phyloP scores from a whole-genome alignment of 2,888 invertebrate species.

The Xylota sylvarum region DNA sequence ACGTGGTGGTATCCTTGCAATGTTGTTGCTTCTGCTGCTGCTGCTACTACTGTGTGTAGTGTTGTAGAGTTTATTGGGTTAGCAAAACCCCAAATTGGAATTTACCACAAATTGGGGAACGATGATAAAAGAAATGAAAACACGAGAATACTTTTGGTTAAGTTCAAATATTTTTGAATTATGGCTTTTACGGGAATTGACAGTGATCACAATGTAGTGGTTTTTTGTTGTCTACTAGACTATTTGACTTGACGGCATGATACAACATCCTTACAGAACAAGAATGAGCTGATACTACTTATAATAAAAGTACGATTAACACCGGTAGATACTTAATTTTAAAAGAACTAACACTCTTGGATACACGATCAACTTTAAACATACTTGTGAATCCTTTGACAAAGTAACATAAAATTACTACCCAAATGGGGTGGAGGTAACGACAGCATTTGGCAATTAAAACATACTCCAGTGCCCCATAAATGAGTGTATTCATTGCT shows the following conservation, averaged over 20 bases:
- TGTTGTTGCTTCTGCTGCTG: conserved; percentile 7
- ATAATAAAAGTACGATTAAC: not conserved
- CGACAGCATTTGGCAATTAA: conserved; percentile 57
- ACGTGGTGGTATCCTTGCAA: conserved; percentile 10
- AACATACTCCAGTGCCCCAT: conserved; percentile 59
- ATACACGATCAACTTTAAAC: not conserved
- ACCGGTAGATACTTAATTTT: not conserved
- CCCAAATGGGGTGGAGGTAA: conserved; percentile 22
- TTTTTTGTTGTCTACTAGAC: too few relatives aligned
- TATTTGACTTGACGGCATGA: too few relatives aligned
- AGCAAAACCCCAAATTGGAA: conserved; percentile 29
- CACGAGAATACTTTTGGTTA: not conserved
- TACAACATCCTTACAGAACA: too few relatives aligned
- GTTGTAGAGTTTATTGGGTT: conserved; percentile 17
- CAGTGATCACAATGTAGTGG: not conserved
- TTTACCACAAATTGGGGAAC: conserved; percentile 37
- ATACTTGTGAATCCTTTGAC: conserved; percentile 9
- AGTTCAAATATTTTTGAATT: conserved; percentile 16
- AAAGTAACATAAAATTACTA: conserved; percentile 29
- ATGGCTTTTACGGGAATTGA: conserved; percentile 25
- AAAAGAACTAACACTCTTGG: not conserved
- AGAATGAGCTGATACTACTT: too few relatives aligned
- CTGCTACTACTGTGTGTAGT: not conserved
- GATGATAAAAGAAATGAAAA: conserved; percentile 5
- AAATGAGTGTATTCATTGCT: conserved; percentile 39